Conservation (phyloP, 2,888 invertebrate species). For the Pherbina coryleti region DNA sequence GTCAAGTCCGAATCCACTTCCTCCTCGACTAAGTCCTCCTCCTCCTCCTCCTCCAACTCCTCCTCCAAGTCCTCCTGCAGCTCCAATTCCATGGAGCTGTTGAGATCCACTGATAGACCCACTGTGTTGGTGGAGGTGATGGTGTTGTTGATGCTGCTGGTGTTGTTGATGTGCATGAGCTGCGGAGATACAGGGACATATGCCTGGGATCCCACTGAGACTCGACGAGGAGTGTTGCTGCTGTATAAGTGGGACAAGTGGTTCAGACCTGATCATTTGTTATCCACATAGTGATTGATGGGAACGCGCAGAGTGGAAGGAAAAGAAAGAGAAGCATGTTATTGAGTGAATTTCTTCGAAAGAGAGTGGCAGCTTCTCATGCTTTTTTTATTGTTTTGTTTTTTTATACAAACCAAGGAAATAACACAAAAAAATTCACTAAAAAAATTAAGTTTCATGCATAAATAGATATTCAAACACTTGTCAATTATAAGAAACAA, state of each 20-base stretch:
- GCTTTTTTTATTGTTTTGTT: conserved; percentile 40
- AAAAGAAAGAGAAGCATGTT: conserved; percentile 26
- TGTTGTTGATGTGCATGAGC: conserved; percentile 61
- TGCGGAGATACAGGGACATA: conserved; percentile 69
- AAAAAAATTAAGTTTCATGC: conserved; percentile 35
- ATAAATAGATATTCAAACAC: conserved; percentile 10
- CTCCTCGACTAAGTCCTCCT: conserved; percentile 67
- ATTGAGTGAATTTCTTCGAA: conserved; percentile 39
- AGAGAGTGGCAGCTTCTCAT: conserved; percentile 38
- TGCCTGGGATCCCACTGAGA: conserved; percentile 70
- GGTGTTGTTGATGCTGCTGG: conserved; percentile 62
- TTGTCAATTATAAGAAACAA: conserved; percentile 7
- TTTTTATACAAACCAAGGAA: conserved; percentile 50
- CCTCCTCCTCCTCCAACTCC: conserved; percentile 63
- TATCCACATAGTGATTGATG: not conserved
- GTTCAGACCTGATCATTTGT: conserved; percentile 65
- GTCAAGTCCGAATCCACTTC: conserved; percentile 70
- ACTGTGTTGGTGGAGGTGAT: conserved; percentile 64
- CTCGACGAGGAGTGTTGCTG: conserved; percentile 69
- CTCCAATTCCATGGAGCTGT: conserved; percentile 71
- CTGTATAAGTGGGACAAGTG: conserved; percentile 70
- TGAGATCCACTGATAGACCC: conserved; percentile 69
- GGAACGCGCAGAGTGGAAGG: not conserved
- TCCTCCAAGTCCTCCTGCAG: conserved; percentile 62
- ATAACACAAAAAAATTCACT: conserved; percentile 38